phyloP scores from a whole-genome alignment of 2,113 vertebrate species.

The Ctenomys sociabilis region DNA sequence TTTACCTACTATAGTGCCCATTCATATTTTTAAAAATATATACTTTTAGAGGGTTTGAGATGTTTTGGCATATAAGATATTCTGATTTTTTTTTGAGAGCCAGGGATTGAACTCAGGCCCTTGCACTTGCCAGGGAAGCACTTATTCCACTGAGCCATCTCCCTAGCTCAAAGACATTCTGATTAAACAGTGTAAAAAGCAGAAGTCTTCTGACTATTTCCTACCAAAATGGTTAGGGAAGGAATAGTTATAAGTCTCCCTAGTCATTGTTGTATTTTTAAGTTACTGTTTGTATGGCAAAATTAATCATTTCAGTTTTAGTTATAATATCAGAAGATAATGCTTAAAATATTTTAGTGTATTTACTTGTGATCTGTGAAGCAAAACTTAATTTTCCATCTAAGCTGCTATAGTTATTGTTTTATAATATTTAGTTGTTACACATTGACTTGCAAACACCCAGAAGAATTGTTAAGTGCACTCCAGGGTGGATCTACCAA shows the following conservation, averaged over 20 bases:
- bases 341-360: neutral
- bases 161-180: too few relatives aligned
- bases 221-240: neutral
- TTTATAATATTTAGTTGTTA: neutral
- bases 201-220: neutral
- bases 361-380: slow-evolving; percentile 46
- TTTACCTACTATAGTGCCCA: neutral
- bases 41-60: neutral
- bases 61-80: neutral
- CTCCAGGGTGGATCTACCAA: neutral
- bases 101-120: too few relatives aligned
- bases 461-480: neutral
- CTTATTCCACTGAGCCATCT: too few relatives aligned
- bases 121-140: too few relatives aligned
- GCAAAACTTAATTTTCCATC: slow-evolving; percentile 13
- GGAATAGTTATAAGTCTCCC: slow-evolving; percentile 8
- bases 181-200: neutral
- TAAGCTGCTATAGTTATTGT: neutral
- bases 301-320: slow-evolving; percentile 38
- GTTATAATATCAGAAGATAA: slow-evolving; percentile 40
- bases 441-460: neutral
- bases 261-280: neutral
- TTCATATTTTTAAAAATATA: neutral
- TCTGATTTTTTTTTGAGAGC: too few relatives aligned
- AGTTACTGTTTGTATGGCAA: slow-evolving; percentile 21